Base-by-base conservation (phyloP, 2,113 vertebrate species). In the Garra rufa region DNA sequence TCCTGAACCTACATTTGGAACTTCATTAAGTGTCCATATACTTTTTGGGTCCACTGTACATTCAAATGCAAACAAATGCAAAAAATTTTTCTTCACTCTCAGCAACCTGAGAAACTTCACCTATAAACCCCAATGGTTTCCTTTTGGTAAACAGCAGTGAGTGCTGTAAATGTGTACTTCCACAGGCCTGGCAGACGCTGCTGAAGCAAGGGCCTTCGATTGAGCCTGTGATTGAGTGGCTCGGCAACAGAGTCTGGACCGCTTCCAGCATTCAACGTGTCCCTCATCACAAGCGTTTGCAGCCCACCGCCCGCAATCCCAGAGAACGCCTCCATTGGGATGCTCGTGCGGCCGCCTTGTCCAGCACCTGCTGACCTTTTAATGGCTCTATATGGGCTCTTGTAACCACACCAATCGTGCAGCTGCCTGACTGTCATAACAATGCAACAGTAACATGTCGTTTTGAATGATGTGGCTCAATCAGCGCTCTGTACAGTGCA, bases 381-480 rank as follows among this genome's bases (percentile, higher is more conserved):
- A 84, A 84, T 55, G 50, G 30, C 28, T 69, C 24, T 26, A 15
- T 75, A 69, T 74, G 81, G 78, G 38, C 57, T 43, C 65, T 59
- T 48, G 30, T 77, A 21, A 24, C 63, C 74, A 0, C 38, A 28
- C 59, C 69, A 77, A 77, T 69, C 34, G 43, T 30, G 41, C 57
- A 84, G 50, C 46, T 10, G 11, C 69, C 30, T 5, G 48, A 28
- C 84, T 83, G 69, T 76, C 84, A 88, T 70, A 67, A 41, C 80
- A 80, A 80, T 81, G 84, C 86, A 87, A 82, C 63, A 82, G 84
- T 85, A 81, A 82, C 21, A 57, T 83, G 86, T 55, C 41, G 26
- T 71, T 69, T 69, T 69, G 65, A 82, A 38, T 55, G 65, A 82
- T 83, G 69, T 81, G 46, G 77, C 81, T 59, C 48, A 57, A 50